Evolutionary conservation across 2,113 vertebrate species (phyloP), one percentile per base, ranked within the genome.

Genomic region (Poeciliopsis prolifica): DNA sequence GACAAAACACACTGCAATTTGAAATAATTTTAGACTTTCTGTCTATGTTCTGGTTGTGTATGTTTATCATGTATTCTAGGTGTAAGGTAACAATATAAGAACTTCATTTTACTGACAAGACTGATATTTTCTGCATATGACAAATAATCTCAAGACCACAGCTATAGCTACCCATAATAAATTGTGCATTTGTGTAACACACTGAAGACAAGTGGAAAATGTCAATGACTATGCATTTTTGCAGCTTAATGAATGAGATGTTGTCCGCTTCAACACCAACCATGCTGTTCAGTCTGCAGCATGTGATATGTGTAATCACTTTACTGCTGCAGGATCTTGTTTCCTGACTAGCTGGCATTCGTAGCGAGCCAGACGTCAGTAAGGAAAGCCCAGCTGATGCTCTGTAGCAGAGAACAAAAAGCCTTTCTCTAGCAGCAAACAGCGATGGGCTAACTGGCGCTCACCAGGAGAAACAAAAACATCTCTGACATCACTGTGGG

Each of bases 361-460:
- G 33, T 70, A 22, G 77, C 42, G 51, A 84, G 77, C 76, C 64
- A 15, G 64, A 70, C 67, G 74, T 61, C 33, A 66, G 60, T 30
- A 48, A 86, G 68, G 28, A 58, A 69, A 74, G 72, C 66, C 26
- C 12, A 61, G 61, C 72, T 71, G 85, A 81, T 74, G 69, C 75
- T 83, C 61, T 8, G 63, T 78, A 65, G 63, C 0, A 19, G 33
- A 58, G 73, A 78, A 78, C 79, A 86, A 84, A 72, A 86, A 68
- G 70, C 65, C 65, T 29, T 70, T 72, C 65, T 80, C 77, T 78
- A 65, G 77, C 61, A 61, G 68, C 79, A 74, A 78, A 72, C 72
- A 19, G 83, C 19, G 42, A 70, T 78, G 3, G 81, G 82, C 83
- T 92, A 89, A 90, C 91, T 90, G 86, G 86, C 78, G 85, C 89